Evolutionary conservation across 2,113 vertebrate genomes (phyloP).

Genomic region (Panurus biarmicus): DNA sequence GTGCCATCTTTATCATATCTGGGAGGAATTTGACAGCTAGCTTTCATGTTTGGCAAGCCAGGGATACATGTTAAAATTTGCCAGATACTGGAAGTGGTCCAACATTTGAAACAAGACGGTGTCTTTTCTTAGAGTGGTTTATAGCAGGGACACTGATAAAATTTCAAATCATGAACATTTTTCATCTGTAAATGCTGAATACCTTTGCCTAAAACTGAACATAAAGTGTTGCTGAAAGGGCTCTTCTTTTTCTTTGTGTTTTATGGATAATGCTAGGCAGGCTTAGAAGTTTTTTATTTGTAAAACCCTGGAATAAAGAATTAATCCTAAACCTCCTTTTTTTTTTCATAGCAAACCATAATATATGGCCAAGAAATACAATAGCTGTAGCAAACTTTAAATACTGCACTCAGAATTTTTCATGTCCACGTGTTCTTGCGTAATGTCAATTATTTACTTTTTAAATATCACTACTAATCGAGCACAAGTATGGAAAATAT

Average conservation of each 20-base stretch:
- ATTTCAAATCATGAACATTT: constrained; percentile 24
- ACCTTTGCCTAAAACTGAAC: constrained; percentile 58
- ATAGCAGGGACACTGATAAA: constrained; percentile 65
- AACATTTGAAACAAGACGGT: constrained; percentile 29
- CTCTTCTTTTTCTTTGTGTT: neutral
- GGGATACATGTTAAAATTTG: constrained; percentile 60
- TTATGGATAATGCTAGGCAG: neutral
- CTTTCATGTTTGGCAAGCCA: constrained; percentile 46
- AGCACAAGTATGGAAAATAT: neutral
- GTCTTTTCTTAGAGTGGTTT: constrained; percentile 59
- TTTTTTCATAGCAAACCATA: neutral
- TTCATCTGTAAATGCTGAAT: constrained; percentile 68
- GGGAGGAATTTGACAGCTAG: constrained; percentile 62
- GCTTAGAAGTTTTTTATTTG: neutral
- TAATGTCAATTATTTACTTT: neutral
- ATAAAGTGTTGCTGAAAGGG: constrained; percentile 61
- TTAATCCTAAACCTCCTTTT: neutral
- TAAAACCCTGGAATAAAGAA: neutral
- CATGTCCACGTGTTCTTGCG: neutral
- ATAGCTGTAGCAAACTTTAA: neutral
- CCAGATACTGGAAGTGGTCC: constrained; percentile 65
- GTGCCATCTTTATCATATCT: constrained; percentile 59
- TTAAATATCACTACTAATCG: neutral
- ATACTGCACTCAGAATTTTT: neutral
- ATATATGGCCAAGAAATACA: neutral